Evolutionary conservation across 2,888 invertebrate genomes (phyloP).

Genomic region (Ernsta delagoae): DNA sequence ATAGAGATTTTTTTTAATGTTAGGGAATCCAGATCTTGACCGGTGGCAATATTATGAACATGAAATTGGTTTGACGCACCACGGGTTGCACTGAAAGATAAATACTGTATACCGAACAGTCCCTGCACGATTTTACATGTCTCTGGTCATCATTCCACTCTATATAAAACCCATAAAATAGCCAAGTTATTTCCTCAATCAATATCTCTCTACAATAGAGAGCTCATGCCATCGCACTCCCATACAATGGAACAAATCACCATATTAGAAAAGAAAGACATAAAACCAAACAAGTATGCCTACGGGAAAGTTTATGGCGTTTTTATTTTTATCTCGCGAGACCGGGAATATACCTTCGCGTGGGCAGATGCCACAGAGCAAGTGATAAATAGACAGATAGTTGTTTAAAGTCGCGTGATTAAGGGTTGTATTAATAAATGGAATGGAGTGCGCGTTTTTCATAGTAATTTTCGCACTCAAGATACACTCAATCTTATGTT

Average conservation of each 20-base stretch:
- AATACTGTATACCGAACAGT: too few relatives aligned
- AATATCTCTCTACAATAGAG: slow-evolving; percentile 10
- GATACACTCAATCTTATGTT: too few relatives aligned
- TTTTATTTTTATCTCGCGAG: slow-evolving; percentile 32
- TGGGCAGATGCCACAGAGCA: slow-evolving; percentile 24
- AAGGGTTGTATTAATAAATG: too few relatives aligned
- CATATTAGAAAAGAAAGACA: slow-evolving; percentile 30
- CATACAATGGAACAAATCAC: slow-evolving; percentile 32
- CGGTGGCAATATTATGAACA: too few relatives aligned
- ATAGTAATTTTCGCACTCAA: too few relatives aligned
- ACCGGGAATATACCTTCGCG: slow-evolving; percentile 28
- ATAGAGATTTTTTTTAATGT: too few relatives aligned
- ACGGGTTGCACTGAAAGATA: too few relatives aligned
- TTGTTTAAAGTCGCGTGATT: too few relatives aligned
- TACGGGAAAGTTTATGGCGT: slow-evolving; percentile 31
- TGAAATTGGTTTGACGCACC: too few relatives aligned
- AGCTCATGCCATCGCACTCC: slow-evolving; percentile 13
- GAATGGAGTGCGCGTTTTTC: too few relatives aligned
- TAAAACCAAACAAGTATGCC: slow-evolving; percentile 25
- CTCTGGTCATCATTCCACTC: not conserved
- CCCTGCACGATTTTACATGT: not conserved
- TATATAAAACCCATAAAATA: not conserved
- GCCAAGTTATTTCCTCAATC: not conserved
- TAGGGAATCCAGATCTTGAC: too few relatives aligned
- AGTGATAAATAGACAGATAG: not conserved